Evolutionary conservation across 2,888 invertebrate genomes (phyloP).

Genomic region (Apoda limacodes): DNA sequence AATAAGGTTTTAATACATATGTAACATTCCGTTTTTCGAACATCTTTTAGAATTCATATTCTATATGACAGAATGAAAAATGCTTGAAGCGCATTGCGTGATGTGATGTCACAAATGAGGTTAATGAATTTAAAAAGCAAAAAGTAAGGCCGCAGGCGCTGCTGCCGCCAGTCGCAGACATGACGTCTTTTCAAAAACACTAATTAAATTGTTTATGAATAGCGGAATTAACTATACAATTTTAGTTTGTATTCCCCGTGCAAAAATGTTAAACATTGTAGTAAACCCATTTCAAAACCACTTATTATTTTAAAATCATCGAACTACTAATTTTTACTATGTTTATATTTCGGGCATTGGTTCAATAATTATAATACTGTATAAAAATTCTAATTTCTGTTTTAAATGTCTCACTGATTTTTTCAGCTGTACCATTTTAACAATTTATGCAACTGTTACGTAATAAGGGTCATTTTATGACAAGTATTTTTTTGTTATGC

Average conservation of each 20-base stretch:
- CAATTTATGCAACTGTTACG: too few species aligned
- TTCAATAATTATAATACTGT: too few species aligned
- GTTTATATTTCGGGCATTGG: too few species aligned
- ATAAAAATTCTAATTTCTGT: too few species aligned
- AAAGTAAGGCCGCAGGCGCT: conserved; percentile 23
- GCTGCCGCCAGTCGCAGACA: conserved; percentile 12
- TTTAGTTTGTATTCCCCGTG: background rate
- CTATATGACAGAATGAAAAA: too few species aligned
- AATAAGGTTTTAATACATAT: background rate
- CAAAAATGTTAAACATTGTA: background rate
- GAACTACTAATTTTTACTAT: background rate
- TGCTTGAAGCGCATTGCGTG: too few species aligned
- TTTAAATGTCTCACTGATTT: too few species aligned
- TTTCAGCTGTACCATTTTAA: too few species aligned
- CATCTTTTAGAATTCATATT: too few species aligned
- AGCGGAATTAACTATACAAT: background rate
- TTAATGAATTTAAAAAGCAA: conserved; percentile 33
- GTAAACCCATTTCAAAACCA: background rate
- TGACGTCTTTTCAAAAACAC: conserved; percentile 19
- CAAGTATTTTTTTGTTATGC: too few species aligned
- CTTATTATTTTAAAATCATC: background rate
- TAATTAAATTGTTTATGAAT: conserved; percentile 4
- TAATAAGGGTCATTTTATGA: too few species aligned
- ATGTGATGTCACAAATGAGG: conserved; percentile 28
- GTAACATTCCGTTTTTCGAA: too few species aligned